Conservation (phyloP, 2,888 invertebrate genomes). For the Drosophila barbarae region DNA sequence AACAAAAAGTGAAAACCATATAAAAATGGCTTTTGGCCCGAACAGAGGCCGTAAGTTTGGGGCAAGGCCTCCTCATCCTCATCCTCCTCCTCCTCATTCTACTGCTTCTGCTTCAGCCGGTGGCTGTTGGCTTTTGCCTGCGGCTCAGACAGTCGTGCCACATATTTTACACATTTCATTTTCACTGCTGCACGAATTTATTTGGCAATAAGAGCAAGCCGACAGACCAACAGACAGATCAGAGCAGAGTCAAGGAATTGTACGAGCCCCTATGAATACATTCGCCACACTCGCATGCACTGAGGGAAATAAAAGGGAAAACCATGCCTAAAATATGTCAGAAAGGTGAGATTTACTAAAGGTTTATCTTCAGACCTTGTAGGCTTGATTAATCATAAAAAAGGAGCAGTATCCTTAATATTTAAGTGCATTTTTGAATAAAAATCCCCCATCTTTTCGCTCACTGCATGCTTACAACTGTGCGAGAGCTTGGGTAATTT, state of each 20-base stretch:
- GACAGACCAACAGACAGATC: conserved; percentile 33
- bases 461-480: conserved; percentile 28
- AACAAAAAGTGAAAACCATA: conserved; percentile 54
- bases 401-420: background rate
- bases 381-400: background rate
- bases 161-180: conserved; percentile 76
- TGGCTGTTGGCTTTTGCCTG: conserved; percentile 40
- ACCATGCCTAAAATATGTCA: background rate
- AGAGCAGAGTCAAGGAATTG: conserved; percentile 58
- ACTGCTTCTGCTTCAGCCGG: conserved; percentile 5
- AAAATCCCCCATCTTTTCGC: background rate
- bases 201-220: conserved; percentile 73
- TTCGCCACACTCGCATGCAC: conserved; percentile 40
- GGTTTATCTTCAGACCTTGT: background rate
- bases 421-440: background rate
- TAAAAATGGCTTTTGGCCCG: conserved; percentile 48
- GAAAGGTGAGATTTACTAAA: accelerated
- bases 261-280: conserved; percentile 53
- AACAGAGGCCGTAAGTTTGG: conserved; percentile 32
- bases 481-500: conserved; percentile 54
- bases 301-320: conserved; percentile 7
- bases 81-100: background rate
- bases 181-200: conserved; percentile 73
- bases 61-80: conserved; percentile 38
- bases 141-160: conserved; percentile 51